A percentile compares a stretch with the other conserved stretches of the same genome.
phyloP scores from a whole-genome alignment of 2,113 vertebrate species.

The Hassar affinis region DNA sequence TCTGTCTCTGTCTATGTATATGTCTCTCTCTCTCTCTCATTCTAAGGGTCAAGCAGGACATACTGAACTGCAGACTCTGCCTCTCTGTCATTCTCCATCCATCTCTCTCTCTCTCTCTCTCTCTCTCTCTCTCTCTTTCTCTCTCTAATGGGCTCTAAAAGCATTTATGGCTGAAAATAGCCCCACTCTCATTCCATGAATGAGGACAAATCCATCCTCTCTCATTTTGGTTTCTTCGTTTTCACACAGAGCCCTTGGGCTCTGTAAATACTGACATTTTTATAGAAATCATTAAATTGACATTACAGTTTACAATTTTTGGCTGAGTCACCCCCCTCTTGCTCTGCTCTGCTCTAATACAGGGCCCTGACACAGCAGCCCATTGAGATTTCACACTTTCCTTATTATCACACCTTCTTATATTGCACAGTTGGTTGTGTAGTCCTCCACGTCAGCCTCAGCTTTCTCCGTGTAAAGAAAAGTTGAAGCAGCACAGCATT shows the following conservation, averaged over 20 bases:
- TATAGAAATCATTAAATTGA: conserved; percentile 41
- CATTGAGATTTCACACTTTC: conserved; percentile 1
- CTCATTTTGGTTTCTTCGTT: conserved; percentile 4
- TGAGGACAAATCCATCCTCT: not conserved
- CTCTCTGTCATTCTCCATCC: not conserved
- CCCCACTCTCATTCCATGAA: not conserved
- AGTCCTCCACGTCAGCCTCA: not conserved
- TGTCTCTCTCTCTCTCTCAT: not conserved
- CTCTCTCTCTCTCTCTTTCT: not conserved
- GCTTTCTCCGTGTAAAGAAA: not conserved
- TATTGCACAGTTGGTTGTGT: not conserved
- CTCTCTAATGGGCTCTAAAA: conserved; percentile 13
- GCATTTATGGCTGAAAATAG: conserved; percentile 32
- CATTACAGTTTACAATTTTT: conserved; percentile 48
- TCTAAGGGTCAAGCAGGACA: conserved; percentile 25
- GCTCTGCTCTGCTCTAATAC: not conserved
- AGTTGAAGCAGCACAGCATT: not conserved
- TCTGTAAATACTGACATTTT: conserved; percentile 27
- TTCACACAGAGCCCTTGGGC: conserved; percentile 2
- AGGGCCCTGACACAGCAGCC: conserved; percentile 25
- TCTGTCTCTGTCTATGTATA: not conserved
- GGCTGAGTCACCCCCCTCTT: conserved; percentile 30
- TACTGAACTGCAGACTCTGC: not conserved
- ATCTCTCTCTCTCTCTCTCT: not conserved
- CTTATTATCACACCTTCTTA: conserved; percentile 6